Percentiles rank a stretch among this genome's conserved stretches.
Evolutionary conservation across 2,797 vertebrate species (phyloP).

Genomic region (Hydrocynus forskahlii): DNA sequence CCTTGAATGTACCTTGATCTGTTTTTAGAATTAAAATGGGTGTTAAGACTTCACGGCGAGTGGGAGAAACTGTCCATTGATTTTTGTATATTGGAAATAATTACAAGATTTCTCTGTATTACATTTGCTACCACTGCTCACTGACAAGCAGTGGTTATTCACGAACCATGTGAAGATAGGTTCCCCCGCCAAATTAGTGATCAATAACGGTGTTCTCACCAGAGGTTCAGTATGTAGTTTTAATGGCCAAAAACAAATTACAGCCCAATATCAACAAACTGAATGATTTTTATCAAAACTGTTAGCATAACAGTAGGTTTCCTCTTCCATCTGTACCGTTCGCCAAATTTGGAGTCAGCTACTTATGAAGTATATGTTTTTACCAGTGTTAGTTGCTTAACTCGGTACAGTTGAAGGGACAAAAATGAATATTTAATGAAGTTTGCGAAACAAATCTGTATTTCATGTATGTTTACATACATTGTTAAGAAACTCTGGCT

Average conservation of each 20-base stretch:
- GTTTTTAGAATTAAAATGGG: conserved; percentile 33
- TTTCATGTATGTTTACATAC: conserved; percentile 60
- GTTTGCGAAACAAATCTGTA: conserved; percentile 51
- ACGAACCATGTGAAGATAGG: conserved; percentile 17
- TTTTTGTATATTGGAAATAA: conserved; percentile 46
- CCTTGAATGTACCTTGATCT: conserved; percentile 55
- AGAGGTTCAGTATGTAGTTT: conserved; percentile 17
- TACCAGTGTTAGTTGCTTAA: conserved; percentile 55
- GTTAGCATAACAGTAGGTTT: conserved; percentile 33
- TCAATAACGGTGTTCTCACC: conserved; percentile 16
- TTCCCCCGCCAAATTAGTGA: conserved; percentile 10
- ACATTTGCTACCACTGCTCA: conserved; percentile 35
- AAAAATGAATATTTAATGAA: conserved; percentile 41
- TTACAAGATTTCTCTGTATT: conserved; percentile 28
- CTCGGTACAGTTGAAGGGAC: conserved; percentile 56
- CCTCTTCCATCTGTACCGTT: conserved; percentile 37
- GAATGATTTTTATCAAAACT: conserved; percentile 10
- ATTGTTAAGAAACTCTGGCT: conserved; percentile 47
- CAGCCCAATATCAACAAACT: background rate
- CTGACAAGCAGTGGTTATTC: conserved; percentile 8
- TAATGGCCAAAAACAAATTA: background rate
- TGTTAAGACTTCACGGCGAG: conserved; percentile 31
- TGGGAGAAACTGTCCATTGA: conserved; percentile 21
- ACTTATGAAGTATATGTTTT: conserved; percentile 18
- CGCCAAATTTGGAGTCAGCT: conserved; percentile 38